Base-by-base conservation (phyloP, 2,888 invertebrate genomes). In the Epirrhoe alternata region DNA sequence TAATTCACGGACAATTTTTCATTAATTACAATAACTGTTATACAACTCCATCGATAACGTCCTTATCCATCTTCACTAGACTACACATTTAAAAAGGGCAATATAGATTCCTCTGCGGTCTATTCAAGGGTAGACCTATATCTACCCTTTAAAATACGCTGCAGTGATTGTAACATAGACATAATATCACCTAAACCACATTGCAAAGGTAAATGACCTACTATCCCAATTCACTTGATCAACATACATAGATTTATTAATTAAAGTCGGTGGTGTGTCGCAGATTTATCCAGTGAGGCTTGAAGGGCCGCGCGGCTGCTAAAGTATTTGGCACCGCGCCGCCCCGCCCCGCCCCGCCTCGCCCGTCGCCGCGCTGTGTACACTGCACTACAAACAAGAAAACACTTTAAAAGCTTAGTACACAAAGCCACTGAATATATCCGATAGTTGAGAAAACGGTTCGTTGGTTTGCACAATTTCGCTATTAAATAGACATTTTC, bases 191-290 rank as follows among this genome's bases (percentile, higher is more conserved):
- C n/a, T n/a, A n/a, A n/a, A n/a, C n/a, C n/a, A n/a, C n/a, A n/a
- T n/a, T n/a, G n/a, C n/a, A n/a, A n/a, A n/a, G n/a, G n/a, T n/a
- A n/a, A n/a, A n/a, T n/a, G n/a, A n/a, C n/a, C n/a, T n/a, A n/a
- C n/a, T n/a, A n/a, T n/a, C n/a, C n/a, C n/a, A n/a, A n/a, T n/a
- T n/a, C n/a, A n/a, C n/a, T n/a, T n/a, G n/a, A n/a, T n/a, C n/a
- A n/a, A n/a, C n/a, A n/a, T n/a, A n/a, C n/a, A n/a, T n/a, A n/a
- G n/a, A n/a, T n/a, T n/a, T n/a, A n/a, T n/a, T n/a, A n/a, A n/a
- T n/a, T n/a, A n/a, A n/a, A n/a, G 12, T 47, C 16, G 47, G 24
- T 57, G 54, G 49, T 56, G 53, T 53, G 30, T 58, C 58, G 56
- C 55, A 55, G 55, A 52, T 47, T 47, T 47, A 47, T 16, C 16